Evolutionary conservation across 2,113 vertebrate species (phyloP), one percentile per base, ranked within the genome.

Genomic region (Colius striatus): DNA sequence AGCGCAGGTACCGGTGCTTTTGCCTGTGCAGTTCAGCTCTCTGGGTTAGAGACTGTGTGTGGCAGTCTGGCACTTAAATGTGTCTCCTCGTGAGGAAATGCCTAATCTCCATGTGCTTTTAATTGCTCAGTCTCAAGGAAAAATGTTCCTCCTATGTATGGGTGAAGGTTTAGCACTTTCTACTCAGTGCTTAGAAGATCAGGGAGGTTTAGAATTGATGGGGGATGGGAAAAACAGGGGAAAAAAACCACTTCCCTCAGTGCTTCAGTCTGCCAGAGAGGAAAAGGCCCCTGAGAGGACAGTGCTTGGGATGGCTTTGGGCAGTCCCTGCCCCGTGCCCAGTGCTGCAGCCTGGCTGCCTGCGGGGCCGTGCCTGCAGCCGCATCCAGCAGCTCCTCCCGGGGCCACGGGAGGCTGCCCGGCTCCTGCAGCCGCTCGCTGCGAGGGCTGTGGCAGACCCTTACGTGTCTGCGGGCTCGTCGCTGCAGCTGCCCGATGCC

Each of bases 61-160:
- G 63, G 65, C 96, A 86, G 61, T 58, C 71, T 30, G 65, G 68
- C 57, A n/a, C 11, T 10, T 23, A 19, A 41, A 51, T 53, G 92
- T 66, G 48, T 81, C 77, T 86, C 55, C 54, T 72, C 1, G 1
- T 22, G 87, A 89, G 85, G 80, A 95, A 85, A 67, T 45, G 23
- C 41, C 66, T 90, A 76, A 83, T 57, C 63, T 77, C 83, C 50
- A 5, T 10, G 65, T 72, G 75, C 78, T 91, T 87, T 77, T 82
- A 94, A 87, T 92, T 87, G 87, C 91, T 81, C 89, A 23, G 41
- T 91, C 94, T 90, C 91, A 95, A 94, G 96, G 89, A 36, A 88
- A 94, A 95, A 81, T 19, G 21, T 76, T 92, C n/a, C 51, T 92
- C 20, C 43, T 51, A 1, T 36, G 66, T 47, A 29, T 16, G 57